Evolutionary conservation across 2,113 vertebrate species (phyloP), one percentile per base, ranked within the genome.

Genomic region (Pollimyrus isidori): DNA sequence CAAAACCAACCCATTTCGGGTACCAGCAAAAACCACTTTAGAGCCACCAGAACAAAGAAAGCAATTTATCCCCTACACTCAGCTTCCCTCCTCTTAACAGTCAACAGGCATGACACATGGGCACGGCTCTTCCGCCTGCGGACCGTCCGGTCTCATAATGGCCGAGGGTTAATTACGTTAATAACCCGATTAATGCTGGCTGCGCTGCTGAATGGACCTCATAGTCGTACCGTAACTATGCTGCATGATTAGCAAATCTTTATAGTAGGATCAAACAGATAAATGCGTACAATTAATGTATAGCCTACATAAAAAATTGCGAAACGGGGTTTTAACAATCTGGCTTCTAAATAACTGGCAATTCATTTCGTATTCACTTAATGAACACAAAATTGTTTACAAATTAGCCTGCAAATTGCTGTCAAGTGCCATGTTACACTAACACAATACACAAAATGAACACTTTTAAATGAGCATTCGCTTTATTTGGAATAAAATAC

Each of bases 401-500:
- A 86, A 50, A 50, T 86, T 80, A 80, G 11, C 23, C 46, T 50
- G 83, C n/a, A 49, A 86, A 86, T 86, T 11, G 39, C 23, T 46
- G 48, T n/a, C 48, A 50, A 50, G 83, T 50, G 45, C 21, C 73
- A 80, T 6, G 42, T n/a, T 23, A 86, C n/a, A 86, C 83, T 49
- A 48, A 86, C 83, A 86, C 45, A 86, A 86, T n/a, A 86, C 21
- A 86, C 83, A 86, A 49, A 48, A 86, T 87, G 56, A 53, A 39
- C 50, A 35, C 49, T 87, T 87, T 52, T 49, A 53, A 53, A 87
- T 53, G 45, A 86, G 83, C 23, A 50, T 19, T 53, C 48, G 48
- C 49, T n/a, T 87, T 48, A 87, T 26, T 87, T 53, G 53, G 10
- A 80, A 80, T 42, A 42, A 80, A 39, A 56, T 53, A 87, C 52